Evolutionary conservation across 2,888 invertebrate species (phyloP), one percentile per base, ranked within the genome.

Genomic region (Archips xylosteana): DNA sequence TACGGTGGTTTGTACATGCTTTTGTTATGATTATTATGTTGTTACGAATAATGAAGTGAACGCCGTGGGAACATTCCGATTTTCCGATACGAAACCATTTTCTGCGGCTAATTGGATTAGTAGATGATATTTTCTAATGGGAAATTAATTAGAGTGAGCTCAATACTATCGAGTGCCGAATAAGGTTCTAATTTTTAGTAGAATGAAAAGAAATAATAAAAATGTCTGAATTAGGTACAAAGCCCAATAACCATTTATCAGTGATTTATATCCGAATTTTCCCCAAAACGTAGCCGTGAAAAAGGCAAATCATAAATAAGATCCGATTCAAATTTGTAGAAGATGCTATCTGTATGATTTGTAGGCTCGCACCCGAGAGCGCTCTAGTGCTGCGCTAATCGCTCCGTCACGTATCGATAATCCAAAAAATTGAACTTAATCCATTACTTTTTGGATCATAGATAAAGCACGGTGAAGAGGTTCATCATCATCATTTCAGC

Each of bases 311-410:
- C 94, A 92, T 95, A 94, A 95, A 95, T 94, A 94, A 94, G 93
- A 93, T 94, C 94, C 94, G 95, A 94, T 94, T 94, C 95, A 94
- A 94, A 95, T 94, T 95, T 95, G 94, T 94, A 92, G 92, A 94
- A 94, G 95, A 95, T 95, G 92, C 86, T 94, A 95, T 95, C 95
- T 82, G 84, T 88, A 90, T 94, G 94, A 95, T 94, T 94, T 94
- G 89, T 94, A 85, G 89, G 89, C 93, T 94, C 93, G 92, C 92
- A 92, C 92, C 90, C 92, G 89, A 91, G 89, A 91, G 89, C 89
- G 88, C 88, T 88, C 90, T 94, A 94, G 94, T 94, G 94, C 92
- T 91, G 94, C 87, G 90, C 93, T 92, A 90, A 94, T 91, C 90
- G 87, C 86, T 78, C 78, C 82, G 84, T 88, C 86, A 87, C 86